Evolutionary conservation across 2,113 vertebrate genomes (phyloP).

Genomic region (Columba livia): DNA sequence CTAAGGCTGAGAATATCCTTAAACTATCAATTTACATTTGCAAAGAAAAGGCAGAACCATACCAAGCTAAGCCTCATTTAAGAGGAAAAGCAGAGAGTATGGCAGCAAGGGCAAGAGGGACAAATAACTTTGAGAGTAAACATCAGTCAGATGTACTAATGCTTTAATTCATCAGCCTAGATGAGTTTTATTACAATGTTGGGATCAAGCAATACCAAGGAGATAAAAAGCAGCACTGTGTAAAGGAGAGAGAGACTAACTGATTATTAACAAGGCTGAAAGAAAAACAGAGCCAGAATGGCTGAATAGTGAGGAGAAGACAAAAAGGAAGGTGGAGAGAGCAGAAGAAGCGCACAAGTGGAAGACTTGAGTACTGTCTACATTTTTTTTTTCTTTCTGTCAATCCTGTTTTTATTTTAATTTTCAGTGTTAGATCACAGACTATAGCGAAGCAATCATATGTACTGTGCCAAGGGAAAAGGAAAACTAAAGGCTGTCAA

Average conservation of each 20-base stretch:
- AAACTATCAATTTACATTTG: slow-evolving; percentile 66
- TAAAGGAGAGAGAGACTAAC: slow-evolving; percentile 1
- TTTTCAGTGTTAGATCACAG: neutral
- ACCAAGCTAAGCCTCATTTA: slow-evolving; percentile 37
- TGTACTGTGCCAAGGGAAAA: neutral
- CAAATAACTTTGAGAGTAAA: slow-evolving; percentile 40
- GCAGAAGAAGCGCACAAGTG: neutral
- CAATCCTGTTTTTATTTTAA: neutral
- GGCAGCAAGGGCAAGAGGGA: neutral
- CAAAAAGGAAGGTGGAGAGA: slow-evolving; percentile 22
- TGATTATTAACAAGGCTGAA: neutral
- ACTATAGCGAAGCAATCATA: neutral
- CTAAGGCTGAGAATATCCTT: slow-evolving; percentile 54
- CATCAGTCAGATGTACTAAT: slow-evolving; percentile 22
- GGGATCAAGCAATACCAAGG: slow-evolving; percentile 6
- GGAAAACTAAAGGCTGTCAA: neutral
- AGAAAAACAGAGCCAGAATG: neutral
- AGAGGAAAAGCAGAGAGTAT: neutral
- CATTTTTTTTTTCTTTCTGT: neutral
- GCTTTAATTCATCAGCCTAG: slow-evolving; percentile 49
- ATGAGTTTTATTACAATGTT: slow-evolving; percentile 22
- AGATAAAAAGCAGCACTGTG: slow-evolving; percentile 29
- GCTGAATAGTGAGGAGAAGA: neutral
- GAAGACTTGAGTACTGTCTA: neutral
- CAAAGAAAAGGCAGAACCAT: slow-evolving; percentile 14